Base-by-base conservation (phyloP, 2,113 vertebrate species). In the Sisor rabdophorus region DNA sequence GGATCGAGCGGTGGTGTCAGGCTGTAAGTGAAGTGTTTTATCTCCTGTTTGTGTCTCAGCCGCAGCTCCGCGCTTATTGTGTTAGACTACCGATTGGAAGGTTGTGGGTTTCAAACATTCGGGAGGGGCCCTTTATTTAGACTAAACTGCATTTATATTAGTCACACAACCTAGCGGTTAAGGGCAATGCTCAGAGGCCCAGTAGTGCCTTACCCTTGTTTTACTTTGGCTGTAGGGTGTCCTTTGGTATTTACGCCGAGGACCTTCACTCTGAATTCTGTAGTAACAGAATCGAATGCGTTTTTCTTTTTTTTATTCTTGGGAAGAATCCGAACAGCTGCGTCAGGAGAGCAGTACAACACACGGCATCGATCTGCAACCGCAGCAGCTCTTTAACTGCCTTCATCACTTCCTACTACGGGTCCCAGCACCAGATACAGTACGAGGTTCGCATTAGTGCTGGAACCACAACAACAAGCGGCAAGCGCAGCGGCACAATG, bases 301-400 rank as follows among this genome's bases (percentile, higher is more conserved):
- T n/a, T n/a, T n/a, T n/a, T n/a, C n/a, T n/a, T n/a, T n/a, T n/a
- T n/a, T n/a, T n/a, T n/a, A n/a, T n/a, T n/a, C n/a, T n/a, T n/a
- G n/a, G n/a, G n/a, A n/a, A n/a, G n/a, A 32, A 11, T 61, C 17
- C 7, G 4, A 32, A 32, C 28, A 19, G 28, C 56, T 28, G 15
- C 19, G 10, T 10, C 30, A 17, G 8, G 11, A 63, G 28, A 20
- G 36, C n/a, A n/a, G 19, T 55, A 59, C 55, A 19, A 19, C 22
- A 1, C 19, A 73, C 24, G 0, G 63, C 53, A 69, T 59, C 24
- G 24, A 69, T 69, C 67, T 76, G 53, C 55, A 50, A 22, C 54
- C 44, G 36, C 64, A 56, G 64, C 64, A 76, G 48, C 36, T 26
- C 63, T 26, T 56, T 47, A n/a, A 24, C 40, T 32, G 11, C 11